Evolutionary conservation across 2,113 vertebrate genomes (phyloP).

Genomic region (Chaetops frenatus): DNA sequence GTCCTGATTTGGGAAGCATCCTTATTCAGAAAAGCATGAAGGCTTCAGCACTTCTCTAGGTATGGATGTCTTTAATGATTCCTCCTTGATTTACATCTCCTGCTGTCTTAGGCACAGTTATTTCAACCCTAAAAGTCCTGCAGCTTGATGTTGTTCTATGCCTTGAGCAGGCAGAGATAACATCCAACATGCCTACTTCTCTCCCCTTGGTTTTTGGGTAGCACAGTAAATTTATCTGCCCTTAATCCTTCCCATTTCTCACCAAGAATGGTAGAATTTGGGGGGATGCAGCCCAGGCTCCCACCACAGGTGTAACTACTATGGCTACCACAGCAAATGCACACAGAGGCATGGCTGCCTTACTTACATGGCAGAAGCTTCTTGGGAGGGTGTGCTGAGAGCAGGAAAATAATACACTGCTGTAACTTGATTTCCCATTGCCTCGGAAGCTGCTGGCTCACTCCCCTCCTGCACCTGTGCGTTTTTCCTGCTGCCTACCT

Average conservation of each 20-base stretch:
- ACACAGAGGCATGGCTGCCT: neutral
- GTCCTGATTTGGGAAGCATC: neutral
- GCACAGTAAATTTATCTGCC: neutral
- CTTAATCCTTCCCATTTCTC: neutral
- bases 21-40: neutral
- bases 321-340: neutral
- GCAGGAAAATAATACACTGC: neutral
- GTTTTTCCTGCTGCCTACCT: neutral
- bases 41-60: neutral
- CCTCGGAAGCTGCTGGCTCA: neutral
- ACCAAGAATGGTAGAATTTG: neutral
- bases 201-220: neutral
- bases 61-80: neutral
- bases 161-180: neutral
- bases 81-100: neutral
- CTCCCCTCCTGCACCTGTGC: neutral
- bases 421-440: neutral
- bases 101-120: neutral
- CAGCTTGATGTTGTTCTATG: neutral
- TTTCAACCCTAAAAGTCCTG: neutral
- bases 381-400: neutral
- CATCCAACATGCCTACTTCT: rapidly evolving
- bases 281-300: neutral
- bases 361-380: neutral
- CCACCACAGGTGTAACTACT: neutral